These are phyloP conservation scores for Artibeus jamaicensis DNA, from an alignment of 2,797 vertebrate species.

Conservation along the genomic window DNA sequence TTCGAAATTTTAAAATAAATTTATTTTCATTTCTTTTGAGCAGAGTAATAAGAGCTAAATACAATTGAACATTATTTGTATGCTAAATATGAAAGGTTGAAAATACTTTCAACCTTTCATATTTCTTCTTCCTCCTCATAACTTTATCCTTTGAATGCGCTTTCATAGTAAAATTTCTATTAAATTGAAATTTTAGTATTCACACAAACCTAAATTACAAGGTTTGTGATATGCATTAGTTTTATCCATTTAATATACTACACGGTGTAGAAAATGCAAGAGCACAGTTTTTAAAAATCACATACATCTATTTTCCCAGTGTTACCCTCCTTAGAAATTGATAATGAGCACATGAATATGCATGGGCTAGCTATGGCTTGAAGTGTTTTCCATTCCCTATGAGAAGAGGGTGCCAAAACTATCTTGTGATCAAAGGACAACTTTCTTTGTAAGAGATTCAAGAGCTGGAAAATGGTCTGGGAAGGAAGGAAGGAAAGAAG, in stretches of 20 bases:
- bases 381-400: neutral
- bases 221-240: neutral
- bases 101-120: neutral
- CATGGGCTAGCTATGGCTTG: neutral
- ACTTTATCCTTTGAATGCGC: neutral
- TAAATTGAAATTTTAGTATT: constrained; percentile 9
- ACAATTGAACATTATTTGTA: neutral
- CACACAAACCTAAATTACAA: neutral
- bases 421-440: neutral
- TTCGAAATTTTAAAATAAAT: neutral
- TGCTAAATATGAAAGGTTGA: neutral
- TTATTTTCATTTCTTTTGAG: neutral
- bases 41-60: neutral
- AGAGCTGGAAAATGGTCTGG: neutral
- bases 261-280: neutral
- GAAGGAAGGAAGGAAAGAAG: neutral
- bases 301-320: neutral
- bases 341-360: neutral
- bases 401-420: neutral
- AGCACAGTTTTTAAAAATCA: neutral
- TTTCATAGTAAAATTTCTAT: constrained; percentile 21
- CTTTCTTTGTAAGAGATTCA: neutral
- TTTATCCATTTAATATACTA: neutral
- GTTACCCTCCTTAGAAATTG: neutral
- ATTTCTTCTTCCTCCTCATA: neutral